Conservation (phyloP, 2,888 invertebrate genomes). For the Coleophora deauratella region DNA sequence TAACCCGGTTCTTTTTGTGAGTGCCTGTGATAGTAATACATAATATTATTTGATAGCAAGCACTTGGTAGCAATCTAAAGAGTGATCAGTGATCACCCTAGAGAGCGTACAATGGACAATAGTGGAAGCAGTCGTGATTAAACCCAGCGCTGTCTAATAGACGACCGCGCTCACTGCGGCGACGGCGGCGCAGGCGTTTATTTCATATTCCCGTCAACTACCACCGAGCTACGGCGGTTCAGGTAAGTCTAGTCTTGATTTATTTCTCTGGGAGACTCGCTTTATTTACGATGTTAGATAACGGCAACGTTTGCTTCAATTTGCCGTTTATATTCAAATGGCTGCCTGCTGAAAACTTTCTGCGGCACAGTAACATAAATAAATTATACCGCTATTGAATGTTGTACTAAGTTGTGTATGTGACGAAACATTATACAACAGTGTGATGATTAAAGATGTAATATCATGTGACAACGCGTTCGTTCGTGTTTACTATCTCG, state of each 20-base stretch:
- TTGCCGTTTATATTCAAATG: background rate
- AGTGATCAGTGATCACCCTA: background rate
- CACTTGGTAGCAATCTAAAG: no score
- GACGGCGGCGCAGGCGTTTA: constrained; percentile 7
- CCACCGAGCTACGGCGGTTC: constrained; percentile 1
- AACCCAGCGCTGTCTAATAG: constrained; percentile 7
- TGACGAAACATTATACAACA: no score
- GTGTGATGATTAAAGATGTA: no score
- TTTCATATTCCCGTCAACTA: constrained; percentile 9
- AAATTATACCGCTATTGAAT: no score
- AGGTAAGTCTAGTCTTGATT: constrained; percentile 14
- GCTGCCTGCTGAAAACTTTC: no score
- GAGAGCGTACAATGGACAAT: constrained; percentile 12
- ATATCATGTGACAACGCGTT: no score
- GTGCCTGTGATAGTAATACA: no score
- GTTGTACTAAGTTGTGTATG: no score
- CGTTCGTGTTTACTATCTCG: no score
- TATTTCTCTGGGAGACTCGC: constrained; percentile 3
- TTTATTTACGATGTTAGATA: constrained; percentile 2
- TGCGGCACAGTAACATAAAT: no score
- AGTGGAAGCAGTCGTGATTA: constrained; percentile 16
- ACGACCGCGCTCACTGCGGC: constrained; percentile 8
- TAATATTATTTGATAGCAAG: no score
- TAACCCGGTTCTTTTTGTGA: no score
- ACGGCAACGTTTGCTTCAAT: background rate